Evolutionary conservation across 1,140 invertebrate species (phyloP), one percentile per base, ranked within the genome.

Genomic region (Drosophila aff.): DNA sequence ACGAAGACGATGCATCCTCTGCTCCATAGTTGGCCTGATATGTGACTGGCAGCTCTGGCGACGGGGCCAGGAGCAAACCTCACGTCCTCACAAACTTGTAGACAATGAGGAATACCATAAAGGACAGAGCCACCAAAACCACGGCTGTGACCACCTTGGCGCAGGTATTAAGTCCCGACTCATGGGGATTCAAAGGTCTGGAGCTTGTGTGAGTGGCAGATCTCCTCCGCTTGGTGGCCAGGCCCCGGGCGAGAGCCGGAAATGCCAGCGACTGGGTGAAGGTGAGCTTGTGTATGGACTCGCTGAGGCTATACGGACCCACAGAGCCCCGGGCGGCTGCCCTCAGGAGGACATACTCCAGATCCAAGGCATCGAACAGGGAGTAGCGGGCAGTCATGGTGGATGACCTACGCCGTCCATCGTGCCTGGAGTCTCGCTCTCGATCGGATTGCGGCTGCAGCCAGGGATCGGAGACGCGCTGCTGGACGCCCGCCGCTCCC

Each of bases 81-180:
- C 95, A 96, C 95, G 95, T 96, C 84, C 95, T 94, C 79, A 96
- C 95, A 82, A 96, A 96, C 86, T 96, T 96, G 85, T 96, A 96
- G 26, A 96, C 95, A 3, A 96, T 95, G 13, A 96, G 95, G 89
- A 96, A 96, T 57, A 96, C 96, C 82, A 96, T 93, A 50, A 96
- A 95, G 78, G 95, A 96, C 26, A 96, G 95, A 11, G 96, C 92
- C 71, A 96, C 95, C 21, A 96, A 92, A 2, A 96, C 95, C 7
- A 96, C 92, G 8, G 96, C 95, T 0, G 96, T 96, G 33, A 96
- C 94, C 26, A 96, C 95, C 91, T 96, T 96, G 43, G 95, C 96
- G 84, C 95, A 96, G 43, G 95, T 95, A 92, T 96, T 96, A 63
- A 96, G 91, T 28, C 95, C 95, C 61, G 95, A 95, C 76, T 96